These are phyloP conservation scores for Smutsia gigantea DNA, from an alignment of 2,797 vertebrate species.

Conservation along the genomic window DNA sequence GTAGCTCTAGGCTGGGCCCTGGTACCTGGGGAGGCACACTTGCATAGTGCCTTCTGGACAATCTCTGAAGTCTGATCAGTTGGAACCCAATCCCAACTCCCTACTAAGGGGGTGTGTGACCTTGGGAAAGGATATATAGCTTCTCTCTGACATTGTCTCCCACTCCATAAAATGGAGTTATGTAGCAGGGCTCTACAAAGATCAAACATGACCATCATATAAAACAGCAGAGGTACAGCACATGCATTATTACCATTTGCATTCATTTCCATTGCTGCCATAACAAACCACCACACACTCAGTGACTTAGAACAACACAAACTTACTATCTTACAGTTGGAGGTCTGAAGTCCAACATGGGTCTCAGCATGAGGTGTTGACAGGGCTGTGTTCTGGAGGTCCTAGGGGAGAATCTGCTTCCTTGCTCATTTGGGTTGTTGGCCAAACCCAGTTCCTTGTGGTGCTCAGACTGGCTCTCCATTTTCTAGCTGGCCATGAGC, in stretches of 20 bases:
- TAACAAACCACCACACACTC: not conserved
- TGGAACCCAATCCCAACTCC: not conserved
- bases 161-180: not conserved
- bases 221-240: not conserved
- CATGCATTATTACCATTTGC: too few relatives aligned
- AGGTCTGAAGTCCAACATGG: not conserved
- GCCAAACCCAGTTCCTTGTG: not conserved
- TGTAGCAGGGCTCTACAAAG: not conserved
- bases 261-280: not conserved
- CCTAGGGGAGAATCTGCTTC: not conserved
- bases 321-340: not conserved
- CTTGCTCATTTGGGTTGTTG: not conserved
- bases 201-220: not conserved
- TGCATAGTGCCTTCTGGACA: not conserved
- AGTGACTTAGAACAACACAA: not conserved
- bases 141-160: not conserved
- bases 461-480: not conserved
- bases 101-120: not conserved
- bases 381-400: not conserved
- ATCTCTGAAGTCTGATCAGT: not conserved
- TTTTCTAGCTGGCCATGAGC: not conserved
- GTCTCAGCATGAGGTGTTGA: not conserved
- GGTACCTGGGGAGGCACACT: not conserved
- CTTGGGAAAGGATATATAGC: not conserved
- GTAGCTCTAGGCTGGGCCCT: not conserved